Evolutionary conservation across 2,888 invertebrate genomes (phyloP).

Genomic region (Ennomos fuscantarius): DNA sequence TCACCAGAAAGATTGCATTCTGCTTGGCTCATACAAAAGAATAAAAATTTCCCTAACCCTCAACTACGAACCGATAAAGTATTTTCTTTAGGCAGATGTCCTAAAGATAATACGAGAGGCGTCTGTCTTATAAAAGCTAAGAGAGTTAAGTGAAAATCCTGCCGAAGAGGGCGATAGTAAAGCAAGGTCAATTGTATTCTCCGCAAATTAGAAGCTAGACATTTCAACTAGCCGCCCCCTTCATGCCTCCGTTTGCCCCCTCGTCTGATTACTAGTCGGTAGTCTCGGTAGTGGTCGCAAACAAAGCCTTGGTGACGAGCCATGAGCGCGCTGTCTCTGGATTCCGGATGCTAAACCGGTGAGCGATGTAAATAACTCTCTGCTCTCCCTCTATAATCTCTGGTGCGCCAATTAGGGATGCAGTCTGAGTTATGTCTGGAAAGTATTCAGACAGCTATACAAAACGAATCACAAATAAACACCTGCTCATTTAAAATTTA

Average conservation of each 20-base stretch:
- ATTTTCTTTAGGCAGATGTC: conserved; percentile 18
- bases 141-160: conserved; percentile 49
- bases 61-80: conserved; percentile 8
- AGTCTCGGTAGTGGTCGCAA: conserved; percentile 61
- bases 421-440: conserved; percentile 31
- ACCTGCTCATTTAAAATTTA: conserved; percentile 9
- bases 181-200: conserved; percentile 66
- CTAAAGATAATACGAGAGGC: conserved; percentile 44
- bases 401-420: conserved; percentile 36
- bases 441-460: conserved; percentile 28
- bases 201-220: conserved; percentile 73
- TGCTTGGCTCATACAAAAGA: no score
- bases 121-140: conserved; percentile 39
- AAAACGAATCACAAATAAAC: conserved; percentile 8
- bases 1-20: no score
- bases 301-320: conserved; percentile 71
- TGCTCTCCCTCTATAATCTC: conserved; percentile 34
- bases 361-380: conserved; percentile 68
- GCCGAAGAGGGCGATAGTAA: conserved; percentile 49
- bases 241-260: conserved; percentile 19
- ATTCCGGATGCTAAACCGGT: conserved; percentile 62
- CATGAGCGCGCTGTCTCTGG: conserved; percentile 66
- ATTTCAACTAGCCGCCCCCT: conserved; percentile 61
- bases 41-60: no score
- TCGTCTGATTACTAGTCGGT: conserved; percentile 65